A percentile compares a stretch with the other conserved stretches of the same genome.
phyloP scores from a whole-genome alignment of 2,113 vertebrate genomes.

The Sinocyclocheilus maitianheensis region DNA sequence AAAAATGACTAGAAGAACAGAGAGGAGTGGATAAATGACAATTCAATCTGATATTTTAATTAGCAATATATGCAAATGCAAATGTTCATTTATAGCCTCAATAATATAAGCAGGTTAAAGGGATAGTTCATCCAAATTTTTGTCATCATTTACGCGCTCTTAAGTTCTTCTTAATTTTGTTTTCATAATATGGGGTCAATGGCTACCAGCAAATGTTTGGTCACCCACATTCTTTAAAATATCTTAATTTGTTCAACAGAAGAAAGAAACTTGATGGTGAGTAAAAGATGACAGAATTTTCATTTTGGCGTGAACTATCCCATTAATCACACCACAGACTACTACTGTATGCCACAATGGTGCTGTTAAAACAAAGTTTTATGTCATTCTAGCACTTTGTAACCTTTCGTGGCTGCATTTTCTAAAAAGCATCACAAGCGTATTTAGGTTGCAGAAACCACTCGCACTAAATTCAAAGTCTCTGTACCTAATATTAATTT shows the following conservation, averaged over 20 bases:
- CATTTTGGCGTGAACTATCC: background rate
- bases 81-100: background rate
- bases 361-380: background rate
- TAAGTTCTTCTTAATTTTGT: background rate
- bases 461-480: too few relatives aligned
- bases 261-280: too few relatives aligned
- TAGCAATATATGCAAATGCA: background rate
- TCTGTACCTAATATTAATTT: too few relatives aligned
- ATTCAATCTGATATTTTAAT: background rate
- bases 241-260: too few relatives aligned
- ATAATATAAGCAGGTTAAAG: background rate
- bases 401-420: background rate
- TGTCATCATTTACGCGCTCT: background rate
- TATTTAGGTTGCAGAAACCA: too few relatives aligned
- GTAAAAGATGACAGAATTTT: too few relatives aligned
- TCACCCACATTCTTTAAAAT: too few relatives aligned
- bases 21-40: background rate
- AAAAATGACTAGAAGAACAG: background rate
- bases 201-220: too few relatives aligned
- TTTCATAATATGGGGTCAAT: too few relatives aligned
- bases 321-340: background rate
- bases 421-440: background rate
- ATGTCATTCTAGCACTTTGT: background rate
- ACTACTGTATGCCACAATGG: background rate
- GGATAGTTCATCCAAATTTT: too few relatives aligned